Percentiles rank a stretch among this genome's conserved stretches.
Conservation (phyloP, 2,888 invertebrate genomes). For the Laspeyria flexula region DNA sequence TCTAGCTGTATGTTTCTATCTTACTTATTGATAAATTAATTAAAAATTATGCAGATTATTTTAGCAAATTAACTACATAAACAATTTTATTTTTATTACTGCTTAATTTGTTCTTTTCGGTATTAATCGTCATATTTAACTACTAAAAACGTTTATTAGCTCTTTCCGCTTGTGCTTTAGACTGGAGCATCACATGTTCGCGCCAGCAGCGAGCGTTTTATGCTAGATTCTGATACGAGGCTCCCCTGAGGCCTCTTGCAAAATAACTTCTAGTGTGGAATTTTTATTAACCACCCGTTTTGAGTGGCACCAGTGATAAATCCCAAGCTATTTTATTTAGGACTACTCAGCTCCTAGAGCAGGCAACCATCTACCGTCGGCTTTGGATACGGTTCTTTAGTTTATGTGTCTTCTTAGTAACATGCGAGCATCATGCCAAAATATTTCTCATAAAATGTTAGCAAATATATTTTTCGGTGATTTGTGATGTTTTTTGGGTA, state of each 20-base stretch:
- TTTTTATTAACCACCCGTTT: constrained; percentile 77
- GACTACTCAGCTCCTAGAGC: background rate
- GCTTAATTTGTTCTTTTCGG: no score
- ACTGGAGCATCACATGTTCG: constrained; percentile 55
- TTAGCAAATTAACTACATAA: no score
- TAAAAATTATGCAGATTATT: no score
- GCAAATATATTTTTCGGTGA: background rate
- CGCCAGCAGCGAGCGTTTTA: constrained; percentile 63
- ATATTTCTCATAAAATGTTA: constrained; percentile 1
- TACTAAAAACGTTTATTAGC: no score
- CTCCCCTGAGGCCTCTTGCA: constrained; percentile 71
- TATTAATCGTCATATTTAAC: no score
- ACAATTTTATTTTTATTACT: no score
- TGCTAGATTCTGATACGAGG: constrained; percentile 73
- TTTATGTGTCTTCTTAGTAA: constrained; percentile 3
- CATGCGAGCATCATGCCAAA: constrained; percentile 1
- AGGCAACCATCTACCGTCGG: constrained; percentile 2
- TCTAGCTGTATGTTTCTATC: no score
- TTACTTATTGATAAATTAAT: no score
- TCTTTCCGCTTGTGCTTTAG: constrained; percentile 29
- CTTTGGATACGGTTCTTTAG: constrained; percentile 6
- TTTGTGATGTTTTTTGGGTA: background rate
- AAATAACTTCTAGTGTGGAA: constrained; percentile 80
- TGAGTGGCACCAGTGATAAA: constrained; percentile 47
- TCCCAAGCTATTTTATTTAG: constrained; percentile 38